These are phyloP conservation scores for Oxystoma pomonae DNA, from an alignment of 2,888 invertebrate genomes.

Conservation along the genomic window DNA sequence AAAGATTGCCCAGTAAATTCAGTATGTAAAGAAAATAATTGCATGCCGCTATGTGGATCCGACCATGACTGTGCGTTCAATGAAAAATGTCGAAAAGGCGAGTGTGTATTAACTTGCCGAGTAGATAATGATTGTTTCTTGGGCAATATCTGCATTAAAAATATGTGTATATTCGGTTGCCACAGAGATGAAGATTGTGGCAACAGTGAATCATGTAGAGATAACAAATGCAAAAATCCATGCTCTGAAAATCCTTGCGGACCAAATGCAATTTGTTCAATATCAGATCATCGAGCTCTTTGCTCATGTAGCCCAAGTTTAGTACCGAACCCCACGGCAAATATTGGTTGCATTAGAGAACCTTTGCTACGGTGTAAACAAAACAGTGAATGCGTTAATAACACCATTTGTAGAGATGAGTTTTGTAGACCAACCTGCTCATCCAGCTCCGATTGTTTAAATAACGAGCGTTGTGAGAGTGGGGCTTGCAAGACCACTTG, in stretches of 20 bases:
- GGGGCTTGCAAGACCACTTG: conserved; percentile 83
- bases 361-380: conserved; percentile 71
- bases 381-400: conserved; percentile 68
- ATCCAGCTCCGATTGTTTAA: conserved; percentile 69
- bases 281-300: conserved; percentile 73
- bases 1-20: conserved; percentile 69
- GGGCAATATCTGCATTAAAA: conserved; percentile 83
- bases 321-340: conserved; percentile 84
- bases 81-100: conserved; percentile 79
- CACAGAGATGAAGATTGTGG: conserved; percentile 84
- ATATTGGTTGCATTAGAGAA: conserved; percentile 80
- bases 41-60: conserved; percentile 67
- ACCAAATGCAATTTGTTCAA: conserved; percentile 77
- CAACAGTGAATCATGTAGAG: conserved; percentile 75
- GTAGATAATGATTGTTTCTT: conserved; percentile 90
- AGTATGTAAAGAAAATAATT: conserved; percentile 77
- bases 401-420: conserved; percentile 68
- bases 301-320: conserved; percentile 76
- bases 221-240: conserved; percentile 77
- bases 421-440: conserved; percentile 77
- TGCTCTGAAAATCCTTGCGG: conserved; percentile 76
- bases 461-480: conserved; percentile 74
- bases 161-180: conserved; percentile 83
- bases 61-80: conserved; percentile 86
- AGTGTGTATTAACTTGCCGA: conserved; percentile 84